These are phyloP conservation scores for Zosterops hypoxanthus DNA, from an alignment of 2,113 vertebrate genomes.

Conservation along the genomic window DNA sequence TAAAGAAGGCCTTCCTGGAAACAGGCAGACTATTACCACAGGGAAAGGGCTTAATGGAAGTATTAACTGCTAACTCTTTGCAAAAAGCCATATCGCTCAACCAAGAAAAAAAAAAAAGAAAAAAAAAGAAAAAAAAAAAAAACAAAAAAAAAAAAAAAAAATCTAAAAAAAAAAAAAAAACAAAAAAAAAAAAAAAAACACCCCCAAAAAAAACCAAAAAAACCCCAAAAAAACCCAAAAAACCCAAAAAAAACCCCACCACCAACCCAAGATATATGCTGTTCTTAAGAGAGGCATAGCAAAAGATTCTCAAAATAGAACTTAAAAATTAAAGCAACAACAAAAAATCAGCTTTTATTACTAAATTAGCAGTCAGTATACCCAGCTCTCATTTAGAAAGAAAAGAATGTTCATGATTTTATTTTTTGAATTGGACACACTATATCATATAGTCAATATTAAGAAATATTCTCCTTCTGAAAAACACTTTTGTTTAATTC, in stretches of 20 bases:
- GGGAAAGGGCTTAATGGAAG: not conserved
- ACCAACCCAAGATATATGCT: not conserved
- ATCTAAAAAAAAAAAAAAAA: too few species aligned
- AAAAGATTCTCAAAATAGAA: not conserved
- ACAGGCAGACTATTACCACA: not conserved
- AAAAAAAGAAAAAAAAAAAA: too few species aligned
- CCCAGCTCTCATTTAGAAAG: not conserved
- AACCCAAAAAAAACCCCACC: too few species aligned
- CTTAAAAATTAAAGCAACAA: not conserved
- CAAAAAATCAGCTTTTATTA: not conserved
- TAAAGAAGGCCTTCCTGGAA: not conserved
- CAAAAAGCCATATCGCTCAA: not conserved
- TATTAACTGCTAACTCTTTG: not conserved
- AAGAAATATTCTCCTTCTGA: not conserved
- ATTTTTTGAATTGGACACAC: not conserved
- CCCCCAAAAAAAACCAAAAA: too few species aligned
- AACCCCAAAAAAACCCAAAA: too few species aligned
- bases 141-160: too few species aligned
- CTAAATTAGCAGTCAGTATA: not conserved
- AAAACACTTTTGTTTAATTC: not conserved
- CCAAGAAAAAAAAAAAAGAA: not conserved
- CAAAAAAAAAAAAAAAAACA: too few species aligned
- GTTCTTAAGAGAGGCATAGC: not conserved
- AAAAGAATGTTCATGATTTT: fast-evolving
- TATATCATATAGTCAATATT: not conserved